These are phyloP conservation scores for Corbicula japonica DNA, from an alignment of 2,888 invertebrate genomes.

Conservation along the genomic window DNA sequence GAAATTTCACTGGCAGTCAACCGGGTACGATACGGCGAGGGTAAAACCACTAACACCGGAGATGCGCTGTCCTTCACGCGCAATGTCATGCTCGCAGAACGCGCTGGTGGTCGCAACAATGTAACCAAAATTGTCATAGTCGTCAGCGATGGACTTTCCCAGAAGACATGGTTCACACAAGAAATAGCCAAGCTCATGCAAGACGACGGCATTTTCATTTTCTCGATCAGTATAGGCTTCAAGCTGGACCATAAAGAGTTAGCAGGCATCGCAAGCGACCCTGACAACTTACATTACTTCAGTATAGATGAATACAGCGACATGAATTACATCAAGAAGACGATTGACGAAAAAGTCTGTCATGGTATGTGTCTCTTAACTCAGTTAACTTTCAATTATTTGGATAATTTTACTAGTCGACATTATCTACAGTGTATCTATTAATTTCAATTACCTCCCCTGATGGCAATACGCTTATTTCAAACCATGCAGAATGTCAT, in stretches of 20 bases:
- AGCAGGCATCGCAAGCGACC: conserved; percentile 73
- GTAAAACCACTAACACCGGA: conserved; percentile 77
- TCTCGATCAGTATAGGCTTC: conserved; percentile 79
- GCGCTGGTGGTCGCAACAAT: conserved; percentile 65
- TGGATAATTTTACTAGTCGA: too few species aligned
- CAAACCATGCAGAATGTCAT: too few species aligned
- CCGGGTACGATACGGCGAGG: conserved; percentile 63
- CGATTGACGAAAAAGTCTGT: conserved; percentile 72
- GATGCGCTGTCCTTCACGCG: conserved; percentile 72
- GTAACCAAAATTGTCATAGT: conserved; percentile 79
- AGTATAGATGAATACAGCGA: conserved; percentile 70
- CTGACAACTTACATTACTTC: conserved; percentile 72
- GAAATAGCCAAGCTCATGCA: conserved; percentile 70
- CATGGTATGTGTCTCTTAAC: too few species aligned
- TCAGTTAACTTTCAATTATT: too few species aligned
- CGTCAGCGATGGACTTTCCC: conserved; percentile 82
- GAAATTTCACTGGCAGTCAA: conserved; percentile 51
- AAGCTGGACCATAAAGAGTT: conserved; percentile 72
- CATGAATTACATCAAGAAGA: conserved; percentile 68
- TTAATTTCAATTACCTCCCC: too few species aligned
- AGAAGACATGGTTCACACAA: conserved; percentile 71
- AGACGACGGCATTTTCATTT: conserved; percentile 71
- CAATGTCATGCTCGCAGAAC: conserved; percentile 67
- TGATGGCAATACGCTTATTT: too few species aligned
- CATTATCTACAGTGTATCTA: too few species aligned